Evolutionary conservation across 2,113 vertebrate species (phyloP), one percentile per base, ranked within the genome.

Genomic region (Lophura nycthemera): DNA sequence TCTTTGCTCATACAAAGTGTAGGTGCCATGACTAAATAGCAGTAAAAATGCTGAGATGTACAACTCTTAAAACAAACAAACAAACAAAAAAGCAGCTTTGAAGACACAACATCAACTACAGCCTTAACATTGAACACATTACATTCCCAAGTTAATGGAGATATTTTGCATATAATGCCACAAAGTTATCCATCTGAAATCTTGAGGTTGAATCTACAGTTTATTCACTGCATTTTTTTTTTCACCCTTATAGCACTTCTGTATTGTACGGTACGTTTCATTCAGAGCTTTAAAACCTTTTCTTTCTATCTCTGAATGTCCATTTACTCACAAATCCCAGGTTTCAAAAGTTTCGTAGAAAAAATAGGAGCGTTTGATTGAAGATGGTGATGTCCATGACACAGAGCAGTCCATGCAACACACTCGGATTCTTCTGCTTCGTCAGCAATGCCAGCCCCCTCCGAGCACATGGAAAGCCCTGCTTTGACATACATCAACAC

Each of bases 31-130:
- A 97, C 96, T 96, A 96, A 95, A 96, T 97, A 96, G 83, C 93
- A 93, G 93, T 93, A 96, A 95, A 96, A 96, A 97, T 88, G 96
- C 96, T 97, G 98, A 98, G 98, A 98, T 98, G 97, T 96, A 97
- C 92, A 97, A 96, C 97, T 97, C 88, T 93, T 91, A 73, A 95
- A 75, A 43, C 50, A 92, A 78, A 14, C 79, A 83, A 95, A 70
- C 78, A 88, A 95, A 96, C 83, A 84, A 88, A 96, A 96, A 98
- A 98, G 98, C 98, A 98, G 98, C 98, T 98, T 98, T 97, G 60
- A 81, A 98, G 96, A 98, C 92, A 96, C 95, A 81, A 95, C 93
- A 96, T 96, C 86, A 96, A 97, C 97, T 97, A 97, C 93, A 97
- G 97, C 97, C 96, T 97, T 97, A 97, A 98, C 97, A 98, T 91